Evolutionary conservation across 2,888 invertebrate genomes (phyloP).

Genomic region (Tipula helvola): DNA sequence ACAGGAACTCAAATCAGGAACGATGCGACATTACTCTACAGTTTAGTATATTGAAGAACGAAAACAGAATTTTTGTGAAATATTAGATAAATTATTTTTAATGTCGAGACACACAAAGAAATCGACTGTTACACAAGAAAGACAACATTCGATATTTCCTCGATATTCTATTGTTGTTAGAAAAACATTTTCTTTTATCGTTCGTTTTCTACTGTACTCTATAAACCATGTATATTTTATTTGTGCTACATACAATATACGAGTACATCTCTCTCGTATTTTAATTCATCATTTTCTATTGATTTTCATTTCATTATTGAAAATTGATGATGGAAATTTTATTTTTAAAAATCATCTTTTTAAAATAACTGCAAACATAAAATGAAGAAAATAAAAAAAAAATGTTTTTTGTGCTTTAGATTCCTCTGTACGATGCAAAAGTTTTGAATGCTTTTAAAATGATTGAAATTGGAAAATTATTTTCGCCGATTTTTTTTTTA

Average conservation of each 20-base stretch:
- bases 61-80: not conserved
- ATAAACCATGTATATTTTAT: not conserved
- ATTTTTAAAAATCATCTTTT: not conserved
- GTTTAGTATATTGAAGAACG: not conserved
- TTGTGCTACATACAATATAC: not conserved
- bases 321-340: not conserved
- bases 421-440: not conserved
- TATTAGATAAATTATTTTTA: not conserved
- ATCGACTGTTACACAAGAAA: not conserved
- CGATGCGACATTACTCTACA: not conserved
- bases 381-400: not conserved
- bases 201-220: not conserved
- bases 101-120: not conserved
- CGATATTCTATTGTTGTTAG: not conserved
- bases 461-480: not conserved
- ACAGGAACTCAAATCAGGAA: not conserved
- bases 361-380: not conserved
- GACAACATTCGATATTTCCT: not conserved
- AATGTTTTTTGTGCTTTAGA: not conserved
- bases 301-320: not conserved
- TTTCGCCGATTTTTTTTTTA: not conserved
- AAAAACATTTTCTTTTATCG: not conserved
- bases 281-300: not conserved
- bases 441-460: not conserved
- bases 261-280: not conserved